Percentiles rank a stretch among this genome's conserved stretches.
Conservation (phyloP, 2,888 invertebrate species). For the Brachylomia viminalis region DNA sequence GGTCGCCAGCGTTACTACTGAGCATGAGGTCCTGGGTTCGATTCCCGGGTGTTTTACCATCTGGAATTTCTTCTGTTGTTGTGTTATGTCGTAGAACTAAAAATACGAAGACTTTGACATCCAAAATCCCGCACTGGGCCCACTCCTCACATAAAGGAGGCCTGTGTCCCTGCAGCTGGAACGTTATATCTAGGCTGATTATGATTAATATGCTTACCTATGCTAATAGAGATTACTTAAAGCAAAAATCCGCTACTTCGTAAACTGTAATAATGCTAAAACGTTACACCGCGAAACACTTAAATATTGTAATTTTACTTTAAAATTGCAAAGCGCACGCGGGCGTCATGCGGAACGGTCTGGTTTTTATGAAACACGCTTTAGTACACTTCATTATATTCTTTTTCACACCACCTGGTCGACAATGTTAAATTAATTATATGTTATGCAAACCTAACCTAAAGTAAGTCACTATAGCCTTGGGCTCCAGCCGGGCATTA, state of each 20-base stretch:
- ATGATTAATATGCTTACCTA: not conserved
- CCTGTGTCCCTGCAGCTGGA: not conserved
- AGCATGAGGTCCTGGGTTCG: too few species aligned
- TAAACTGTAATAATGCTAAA: conserved; percentile 17
- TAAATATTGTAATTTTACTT: conserved; percentile 26
- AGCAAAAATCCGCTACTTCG: not conserved
- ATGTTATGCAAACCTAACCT: too few species aligned
- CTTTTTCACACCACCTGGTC: too few species aligned
- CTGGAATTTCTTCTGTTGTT: not conserved
- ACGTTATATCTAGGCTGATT: not conserved
- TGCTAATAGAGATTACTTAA: conserved; percentile 8
- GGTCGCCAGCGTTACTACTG: too few species aligned
- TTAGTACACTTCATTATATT: not conserved
- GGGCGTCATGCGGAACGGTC: conserved; percentile 49
- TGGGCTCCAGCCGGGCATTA: too few species aligned
- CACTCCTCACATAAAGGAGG: too few species aligned
- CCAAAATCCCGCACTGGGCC: too few species aligned
- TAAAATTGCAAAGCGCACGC: conserved; percentile 46
- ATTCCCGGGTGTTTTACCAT: not conserved
- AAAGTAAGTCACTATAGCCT: too few species aligned
- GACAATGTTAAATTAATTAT: too few species aligned
- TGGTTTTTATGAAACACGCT: conserved; percentile 40
- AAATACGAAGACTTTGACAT: not conserved
- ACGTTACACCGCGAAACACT: conserved; percentile 15
- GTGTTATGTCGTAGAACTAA: not conserved